A percentile compares a stretch with the other conserved stretches of the same genome.
These are phyloP conservation scores for Formicarius rufipectus DNA, from an alignment of 2,113 vertebrate genomes.

Conservation along the genomic window DNA sequence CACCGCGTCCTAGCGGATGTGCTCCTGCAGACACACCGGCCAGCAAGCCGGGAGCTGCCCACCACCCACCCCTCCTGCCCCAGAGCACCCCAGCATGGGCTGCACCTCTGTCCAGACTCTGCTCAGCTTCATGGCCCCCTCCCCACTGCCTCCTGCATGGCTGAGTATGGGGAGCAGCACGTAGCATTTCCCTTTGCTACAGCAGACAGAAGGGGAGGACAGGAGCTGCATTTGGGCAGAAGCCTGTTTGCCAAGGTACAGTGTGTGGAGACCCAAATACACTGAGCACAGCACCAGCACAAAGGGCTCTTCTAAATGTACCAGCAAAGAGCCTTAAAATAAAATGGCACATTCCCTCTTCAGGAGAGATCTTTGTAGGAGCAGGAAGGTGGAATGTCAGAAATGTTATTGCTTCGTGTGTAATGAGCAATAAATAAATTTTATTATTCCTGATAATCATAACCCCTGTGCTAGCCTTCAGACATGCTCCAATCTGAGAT, in stretches of 20 bases:
- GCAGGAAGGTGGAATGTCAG: background rate
- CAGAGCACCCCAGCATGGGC: accelerated
- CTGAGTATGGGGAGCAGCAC: background rate
- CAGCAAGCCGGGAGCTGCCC: accelerated
- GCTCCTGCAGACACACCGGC: background rate
- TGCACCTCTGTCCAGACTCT: background rate
- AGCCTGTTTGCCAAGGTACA: accelerated
- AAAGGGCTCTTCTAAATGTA: background rate
- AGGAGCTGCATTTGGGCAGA: background rate
- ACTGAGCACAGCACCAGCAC: accelerated
- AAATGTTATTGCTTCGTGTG: background rate
- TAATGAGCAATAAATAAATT: slow-evolving; percentile 37
- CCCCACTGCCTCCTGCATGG: background rate
- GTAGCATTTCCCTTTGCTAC: background rate
- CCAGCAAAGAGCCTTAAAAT: background rate
- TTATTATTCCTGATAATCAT: slow-evolving; percentile 17
- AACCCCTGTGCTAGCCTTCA: background rate
- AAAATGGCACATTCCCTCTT: background rate
- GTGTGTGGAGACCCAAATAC: background rate
- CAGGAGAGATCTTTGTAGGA: background rate
- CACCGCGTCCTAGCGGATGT: accelerated
- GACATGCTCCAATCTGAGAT: slow-evolving; percentile 1
- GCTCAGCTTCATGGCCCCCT: background rate
- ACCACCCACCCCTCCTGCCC: background rate
- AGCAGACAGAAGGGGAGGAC: background rate